phyloP scores from a whole-genome alignment of 2,113 vertebrate species.

The Rhynchomys soricoides region DNA sequence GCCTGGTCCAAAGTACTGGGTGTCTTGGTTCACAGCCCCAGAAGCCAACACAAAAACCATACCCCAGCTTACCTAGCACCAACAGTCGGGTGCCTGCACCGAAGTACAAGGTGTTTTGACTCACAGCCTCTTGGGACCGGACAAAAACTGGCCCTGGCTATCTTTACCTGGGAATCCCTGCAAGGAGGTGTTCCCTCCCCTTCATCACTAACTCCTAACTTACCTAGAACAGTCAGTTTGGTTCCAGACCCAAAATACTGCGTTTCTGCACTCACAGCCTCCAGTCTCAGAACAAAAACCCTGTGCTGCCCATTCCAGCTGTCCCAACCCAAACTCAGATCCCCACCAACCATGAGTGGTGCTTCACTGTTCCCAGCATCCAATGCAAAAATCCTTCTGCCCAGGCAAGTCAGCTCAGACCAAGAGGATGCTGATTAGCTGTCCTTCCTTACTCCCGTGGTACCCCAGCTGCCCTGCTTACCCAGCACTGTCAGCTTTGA shows the following conservation, averaged over 20 bases:
- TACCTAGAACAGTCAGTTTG: conserved; percentile 71
- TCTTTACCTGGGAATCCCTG: accelerated
- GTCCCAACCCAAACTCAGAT: background rate
- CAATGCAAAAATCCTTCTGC: background rate
- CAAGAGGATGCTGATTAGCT: accelerated
- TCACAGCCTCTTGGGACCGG: conserved; percentile 32
- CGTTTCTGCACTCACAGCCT: conserved; percentile 64
- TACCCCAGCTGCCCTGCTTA: background rate
- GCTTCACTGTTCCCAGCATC: no score
- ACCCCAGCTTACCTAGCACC: conserved; percentile 69
- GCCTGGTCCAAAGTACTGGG: conserved; percentile 60
- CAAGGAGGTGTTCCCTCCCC: accelerated
- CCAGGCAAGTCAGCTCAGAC: background rate
- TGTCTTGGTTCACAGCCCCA: background rate
- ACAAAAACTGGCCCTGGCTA: conserved; percentile 29
- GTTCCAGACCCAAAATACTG: conserved; percentile 71
- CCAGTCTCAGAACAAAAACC: conserved; percentile 59
- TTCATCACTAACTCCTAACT: background rate
- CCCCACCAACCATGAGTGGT: background rate
- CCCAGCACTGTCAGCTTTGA: conserved; percentile 49
- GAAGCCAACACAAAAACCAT: background rate
- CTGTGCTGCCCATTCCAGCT: background rate
- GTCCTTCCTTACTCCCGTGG: background rate
- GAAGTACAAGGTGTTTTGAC: conserved; percentile 53
- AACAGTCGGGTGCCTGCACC: conserved; percentile 61